A percentile compares a stretch with the other conserved stretches of the same genome.
phyloP scores from a whole-genome alignment of 2,888 invertebrate species.

The Cephus runcator region DNA sequence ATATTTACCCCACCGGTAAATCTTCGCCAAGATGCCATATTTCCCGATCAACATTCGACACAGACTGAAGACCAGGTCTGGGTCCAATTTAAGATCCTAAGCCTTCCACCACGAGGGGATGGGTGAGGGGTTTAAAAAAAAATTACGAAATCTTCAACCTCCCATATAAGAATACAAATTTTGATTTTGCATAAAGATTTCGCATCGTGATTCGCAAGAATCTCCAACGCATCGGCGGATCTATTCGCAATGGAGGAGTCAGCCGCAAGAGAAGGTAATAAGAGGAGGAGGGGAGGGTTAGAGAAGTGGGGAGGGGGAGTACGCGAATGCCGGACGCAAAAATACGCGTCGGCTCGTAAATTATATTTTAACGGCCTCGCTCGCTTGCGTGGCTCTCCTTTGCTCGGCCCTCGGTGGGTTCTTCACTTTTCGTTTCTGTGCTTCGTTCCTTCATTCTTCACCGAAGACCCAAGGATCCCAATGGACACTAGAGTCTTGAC shows the following conservation, averaged over 20 bases:
- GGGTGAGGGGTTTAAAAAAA: neutral
- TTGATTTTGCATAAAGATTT: neutral
- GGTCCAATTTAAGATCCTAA: neutral
- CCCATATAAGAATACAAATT: neutral
- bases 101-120: neutral
- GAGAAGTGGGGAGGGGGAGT: neutral
- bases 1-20: conserved; percentile 1
- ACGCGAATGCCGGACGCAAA: conserved; percentile 33
- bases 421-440: neutral
- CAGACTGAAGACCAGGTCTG: neutral
- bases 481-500: neutral
- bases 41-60: neutral
- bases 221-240: neutral
- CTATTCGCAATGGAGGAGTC: conserved; percentile 10
- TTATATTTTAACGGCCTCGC: conserved; percentile 40
- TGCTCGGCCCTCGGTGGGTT: neutral
- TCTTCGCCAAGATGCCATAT: neutral
- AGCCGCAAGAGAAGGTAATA: conserved; percentile 23
- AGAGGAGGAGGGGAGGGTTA: neutral
- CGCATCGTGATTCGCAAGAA: neutral
- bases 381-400: conserved; percentile 1
- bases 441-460: neutral
- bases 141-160: neutral
- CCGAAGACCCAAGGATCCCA: neutral
- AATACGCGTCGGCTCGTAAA: conserved; percentile 42